Base-by-base conservation (phyloP, 2,797 vertebrate species). In the Hoplostethus mediterraneus region DNA sequence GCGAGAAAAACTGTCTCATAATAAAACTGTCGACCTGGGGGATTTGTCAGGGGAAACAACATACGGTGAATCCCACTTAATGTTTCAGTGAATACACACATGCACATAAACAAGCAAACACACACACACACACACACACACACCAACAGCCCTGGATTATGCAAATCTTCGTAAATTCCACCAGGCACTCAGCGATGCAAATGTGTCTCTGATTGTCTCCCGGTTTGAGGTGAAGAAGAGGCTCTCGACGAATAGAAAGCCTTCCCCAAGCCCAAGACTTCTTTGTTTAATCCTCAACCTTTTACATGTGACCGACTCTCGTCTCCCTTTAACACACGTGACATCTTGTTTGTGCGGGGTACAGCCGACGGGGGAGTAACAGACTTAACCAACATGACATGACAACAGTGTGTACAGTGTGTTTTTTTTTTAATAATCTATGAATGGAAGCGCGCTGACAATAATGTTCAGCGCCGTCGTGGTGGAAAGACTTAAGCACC, bases 21-120 rank as follows among this genome's bases (percentile, higher is more conserved):
- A 89, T 79, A 81, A 79, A 82, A 48, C 55, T 72, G 80, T 79
- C 66, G 17, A 87, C 78, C 77, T 82, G 72, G 60, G 73, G 75
- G 80, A 80, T 85, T 83, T 81, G 78, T 88, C 65, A 80, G 81
- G 72, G 76, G 74, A 83, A 89, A 81, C 74, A 80, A 79, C 74
- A 68, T 68, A 64, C 17, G 3, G 64, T 58, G 73, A 82, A 71
- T 80, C 53, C 79, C 63, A 66, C 63, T 82, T 79, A 82, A 77
- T 55, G 69, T 79, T 62, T 44, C 67, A 73, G 63, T n/a, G 25
- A 75, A 69, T 21, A 61, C 47, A 52, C 47, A 13, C 13, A 51
- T 25, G 30, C 31, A 40, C 25, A 33, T 16, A 49, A 28, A 58
- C 53, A 56, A 62, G 75, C 55, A 67, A 55, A 52, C 60, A 65